phyloP scores from a whole-genome alignment of 2,888 invertebrate species.

The Melipona bicolor region DNA sequence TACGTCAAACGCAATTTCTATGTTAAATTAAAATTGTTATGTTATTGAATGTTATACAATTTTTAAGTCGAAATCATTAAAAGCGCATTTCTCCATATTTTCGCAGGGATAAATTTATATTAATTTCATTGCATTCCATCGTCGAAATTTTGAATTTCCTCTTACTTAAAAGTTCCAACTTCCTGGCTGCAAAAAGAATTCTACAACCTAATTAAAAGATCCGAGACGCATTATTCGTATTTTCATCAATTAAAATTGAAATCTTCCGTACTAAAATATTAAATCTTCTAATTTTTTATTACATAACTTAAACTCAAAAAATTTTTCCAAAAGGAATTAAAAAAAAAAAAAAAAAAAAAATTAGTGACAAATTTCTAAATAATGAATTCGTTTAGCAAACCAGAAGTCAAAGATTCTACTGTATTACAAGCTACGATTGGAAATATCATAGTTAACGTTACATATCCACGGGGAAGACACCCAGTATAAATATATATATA shows the following conservation, averaged over 20 bases:
- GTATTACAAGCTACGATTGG: slow-evolving; percentile 4
- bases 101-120: not conserved
- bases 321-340: no score
- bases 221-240: not conserved
- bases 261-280: not conserved
- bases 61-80: not conserved
- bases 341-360: not conserved
- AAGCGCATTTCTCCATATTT: not conserved
- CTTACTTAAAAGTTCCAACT: not conserved
- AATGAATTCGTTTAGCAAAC: not conserved
- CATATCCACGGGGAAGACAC: slow-evolving; percentile 53
- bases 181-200: not conserved
- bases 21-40: no score
- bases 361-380: not conserved
- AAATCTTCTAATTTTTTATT: not conserved
- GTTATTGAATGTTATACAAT: not conserved
- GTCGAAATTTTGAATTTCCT: slow-evolving; percentile 20
- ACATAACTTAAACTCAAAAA: no score
- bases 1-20: not conserved
- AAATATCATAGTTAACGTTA: slow-evolving; percentile 33
- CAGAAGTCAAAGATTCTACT: not conserved
- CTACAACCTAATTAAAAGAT: not conserved
- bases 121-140: not conserved
- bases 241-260: not conserved
- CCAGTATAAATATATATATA: slow-evolving; percentile 47